Base-by-base conservation (phyloP, 2,888 invertebrate genomes). In the Megalurothrips usitatus region DNA sequence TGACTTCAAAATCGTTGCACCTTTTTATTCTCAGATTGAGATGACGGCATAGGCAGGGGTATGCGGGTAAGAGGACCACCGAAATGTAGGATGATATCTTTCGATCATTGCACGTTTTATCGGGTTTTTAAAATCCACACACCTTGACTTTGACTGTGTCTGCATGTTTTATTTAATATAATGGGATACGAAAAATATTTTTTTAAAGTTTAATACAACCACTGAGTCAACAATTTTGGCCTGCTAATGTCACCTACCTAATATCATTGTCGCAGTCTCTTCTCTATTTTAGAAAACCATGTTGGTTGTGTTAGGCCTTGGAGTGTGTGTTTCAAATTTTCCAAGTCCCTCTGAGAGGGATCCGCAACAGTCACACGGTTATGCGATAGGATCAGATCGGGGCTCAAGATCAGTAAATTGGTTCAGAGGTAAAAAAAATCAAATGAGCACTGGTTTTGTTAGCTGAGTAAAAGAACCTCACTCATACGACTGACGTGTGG, bases 191-290 rank as follows among this genome's bases (percentile, higher is more conserved):
- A 75, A 75, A 75, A 75, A 75, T 75, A 75, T 75, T 75, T 26
- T 26, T 8, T 43, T 43, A 43, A 43, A 75, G 23, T 75, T 58
- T 75, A 58, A 58, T 58, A 58, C n/a, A 43, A 58, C 58, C 58
- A 58, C 58, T 14, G 58, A 58, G 68, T 75, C 68, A 75, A 75
- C 68, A 75, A 75, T 75, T 19, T 75, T 26, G 68, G 68, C 68
- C 68, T 75, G 68, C 23, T 75, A 75, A 75, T 23, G 26, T 58
- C 58, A 14, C 58, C 58, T 58, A 58, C 58, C 68, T 26, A 26
- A 75, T 26, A 26, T 75, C 68, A 23, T 75, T 26, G 23, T 75
- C 68, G 68, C 68, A 75, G 68, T 75, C 68, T 75, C 68, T 23
- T 75, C 26, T 75, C 12, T 75, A 26, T 26, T 75, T 75, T 75